A percentile compares a stretch with the other conserved stretches of the same genome.
These are phyloP conservation scores for Enteromius thamalakanensis DNA, from an alignment of 2,797 vertebrate species.

Conservation along the genomic window DNA sequence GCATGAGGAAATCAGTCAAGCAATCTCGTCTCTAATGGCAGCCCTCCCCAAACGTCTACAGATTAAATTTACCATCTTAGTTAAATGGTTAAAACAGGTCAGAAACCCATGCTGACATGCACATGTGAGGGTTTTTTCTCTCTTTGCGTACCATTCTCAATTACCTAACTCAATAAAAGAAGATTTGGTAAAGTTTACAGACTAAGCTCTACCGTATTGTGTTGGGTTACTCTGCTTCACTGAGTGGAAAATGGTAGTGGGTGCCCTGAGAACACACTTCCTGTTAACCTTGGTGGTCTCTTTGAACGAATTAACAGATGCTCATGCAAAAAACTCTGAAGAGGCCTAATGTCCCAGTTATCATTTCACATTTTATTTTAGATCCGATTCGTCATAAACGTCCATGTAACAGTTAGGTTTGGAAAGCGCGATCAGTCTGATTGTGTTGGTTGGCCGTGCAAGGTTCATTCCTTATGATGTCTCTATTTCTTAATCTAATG, in stretches of 20 bases:
- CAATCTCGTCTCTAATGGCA: constrained; percentile 32
- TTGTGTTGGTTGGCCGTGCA: constrained; percentile 47
- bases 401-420: constrained; percentile 50
- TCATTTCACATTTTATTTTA: constrained; percentile 55
- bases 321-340: constrained; percentile 36
- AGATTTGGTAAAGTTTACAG: constrained; percentile 24
- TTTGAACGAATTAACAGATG: constrained; percentile 72
- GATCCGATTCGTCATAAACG: constrained; percentile 27
- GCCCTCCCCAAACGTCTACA: constrained; percentile 3
- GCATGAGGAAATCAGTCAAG: constrained; percentile 29
- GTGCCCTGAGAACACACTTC: constrained; percentile 66
- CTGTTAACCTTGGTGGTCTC: constrained; percentile 71
- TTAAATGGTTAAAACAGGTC: constrained; percentile 20
- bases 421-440: constrained; percentile 22
- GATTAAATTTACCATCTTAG: constrained; percentile 8
- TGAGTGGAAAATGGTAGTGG: constrained; percentile 45
- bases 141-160: constrained; percentile 18
- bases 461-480: constrained; percentile 19
- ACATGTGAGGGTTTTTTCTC: neutral
- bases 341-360: constrained; percentile 46
- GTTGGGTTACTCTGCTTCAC: neutral
- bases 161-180: constrained; percentile 28
- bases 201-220: constrained; percentile 5
- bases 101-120: constrained; percentile 13
- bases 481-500: constrained; percentile 37